Base-by-base conservation (phyloP, 2,888 invertebrate genomes). In the Eristalis tenax region DNA sequence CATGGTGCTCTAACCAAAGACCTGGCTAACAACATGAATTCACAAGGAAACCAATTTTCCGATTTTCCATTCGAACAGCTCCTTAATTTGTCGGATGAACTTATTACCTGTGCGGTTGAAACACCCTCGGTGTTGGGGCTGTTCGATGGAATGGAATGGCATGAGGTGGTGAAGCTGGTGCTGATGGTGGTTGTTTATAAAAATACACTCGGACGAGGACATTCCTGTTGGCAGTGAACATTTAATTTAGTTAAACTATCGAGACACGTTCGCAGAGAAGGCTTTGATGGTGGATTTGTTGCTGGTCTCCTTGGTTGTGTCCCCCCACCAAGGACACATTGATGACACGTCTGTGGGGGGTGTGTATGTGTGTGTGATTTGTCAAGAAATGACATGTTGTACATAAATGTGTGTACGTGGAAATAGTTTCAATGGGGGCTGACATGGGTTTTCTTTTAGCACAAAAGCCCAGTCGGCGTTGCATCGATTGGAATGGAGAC, bases 41-140 rank as follows among this genome's bases (percentile, higher is more conserved):
- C 85, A 83, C 84, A 78, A 85, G 85, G 85, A 85, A 88, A 88
- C 85, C 85, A 85, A 85, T 88, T 88, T 84, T 78, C 81, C 81
- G 85, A 88, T 88, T 88, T 88, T 88, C 88, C 85, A 83, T 88
- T 85, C 74, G 88, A 88, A 85, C 88, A 88, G 88, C 82, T 88
- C 85, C 81, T 85, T 82, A 88, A 88, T 88, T 88, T 88, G 85
- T 85, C 85, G 88, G 83, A 88, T 85, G 88, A 83, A 88, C 88
- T 88, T 88, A 88, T 88, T 88, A 88, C 88, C 88, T 88, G 88
- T 84, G 84, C 65, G 86, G 83, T 76, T 64, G 70, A 71, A 75
- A 69, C 32, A 75, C 38, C 56, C 23, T 32, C 50, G 32, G 22
- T 59, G 59, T 23, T 59, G 57, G 18, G 1, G 38, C 11, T 32